These are phyloP conservation scores for Nebria ingens DNA, from an alignment of 1,140 invertebrate genomes.

Conservation along the genomic window DNA sequence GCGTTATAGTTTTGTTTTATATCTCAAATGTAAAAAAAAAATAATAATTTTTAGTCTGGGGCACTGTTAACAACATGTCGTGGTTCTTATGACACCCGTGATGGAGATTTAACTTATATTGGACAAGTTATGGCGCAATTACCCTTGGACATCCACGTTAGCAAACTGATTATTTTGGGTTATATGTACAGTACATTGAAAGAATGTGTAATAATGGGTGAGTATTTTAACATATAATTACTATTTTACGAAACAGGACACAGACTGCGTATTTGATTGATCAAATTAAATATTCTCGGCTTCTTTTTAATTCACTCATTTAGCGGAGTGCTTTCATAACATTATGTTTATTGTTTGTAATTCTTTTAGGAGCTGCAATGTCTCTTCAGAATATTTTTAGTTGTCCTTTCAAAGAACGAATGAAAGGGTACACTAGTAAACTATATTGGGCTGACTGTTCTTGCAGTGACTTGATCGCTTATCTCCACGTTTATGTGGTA, in stretches of 20 bases:
- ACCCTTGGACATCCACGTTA: conserved; percentile 70
- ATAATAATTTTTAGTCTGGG: conserved; percentile 39
- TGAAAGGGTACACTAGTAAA: conserved; percentile 68
- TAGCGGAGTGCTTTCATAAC: conserved; percentile 11
- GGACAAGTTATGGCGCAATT: conserved; percentile 73
- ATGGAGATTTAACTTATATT: conserved; percentile 85
- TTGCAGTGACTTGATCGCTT: conserved; percentile 75
- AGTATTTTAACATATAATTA: conserved; percentile 19
- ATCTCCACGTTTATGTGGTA: conserved; percentile 70
- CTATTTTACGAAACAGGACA: too few relatives aligned
- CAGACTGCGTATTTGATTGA: too few relatives aligned
- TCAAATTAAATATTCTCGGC: too few relatives aligned
- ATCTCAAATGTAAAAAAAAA: background rate
- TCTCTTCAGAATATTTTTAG: conserved; percentile 73
- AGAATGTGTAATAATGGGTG: conserved; percentile 82
- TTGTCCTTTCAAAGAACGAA: conserved; percentile 54
- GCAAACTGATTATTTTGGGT: conserved; percentile 80
- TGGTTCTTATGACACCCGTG: conserved; percentile 43
- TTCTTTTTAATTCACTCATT: too few relatives aligned
- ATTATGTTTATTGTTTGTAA: conserved; percentile 11
- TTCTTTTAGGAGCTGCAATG: conserved; percentile 59
- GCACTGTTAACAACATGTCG: conserved; percentile 50
- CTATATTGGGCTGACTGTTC: conserved; percentile 70
- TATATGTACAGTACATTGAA: conserved; percentile 76
- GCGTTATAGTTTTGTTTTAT: background rate